A percentile compares a stretch with the other conserved stretches of the same genome.
These are phyloP conservation scores for Terebella lapidaria DNA, from an alignment of 2,888 invertebrate species.

Conservation along the genomic window DNA sequence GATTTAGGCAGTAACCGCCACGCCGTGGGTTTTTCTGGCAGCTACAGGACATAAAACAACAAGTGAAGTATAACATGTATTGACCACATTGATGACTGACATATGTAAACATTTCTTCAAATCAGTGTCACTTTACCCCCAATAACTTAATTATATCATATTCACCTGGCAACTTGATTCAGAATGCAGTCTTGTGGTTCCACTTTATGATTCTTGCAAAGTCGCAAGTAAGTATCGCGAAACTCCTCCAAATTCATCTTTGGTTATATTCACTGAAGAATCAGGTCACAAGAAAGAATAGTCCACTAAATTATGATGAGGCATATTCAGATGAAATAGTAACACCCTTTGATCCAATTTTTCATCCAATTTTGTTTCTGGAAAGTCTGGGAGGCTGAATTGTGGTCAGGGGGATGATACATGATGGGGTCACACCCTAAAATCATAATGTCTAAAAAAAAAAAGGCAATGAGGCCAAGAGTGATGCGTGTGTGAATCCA, in stretches of 20 bases:
- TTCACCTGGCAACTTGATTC: too few relatives aligned
- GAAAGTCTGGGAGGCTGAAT: too few relatives aligned
- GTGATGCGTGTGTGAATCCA: too few relatives aligned
- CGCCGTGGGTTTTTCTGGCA: conserved; percentile 5
- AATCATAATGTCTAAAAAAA: too few relatives aligned
- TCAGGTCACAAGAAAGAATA: too few relatives aligned
- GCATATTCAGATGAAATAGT: too few relatives aligned
- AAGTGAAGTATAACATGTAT: background rate
- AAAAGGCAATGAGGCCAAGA: too few relatives aligned
- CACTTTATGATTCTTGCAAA: conserved; percentile 46
- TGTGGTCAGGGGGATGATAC: too few relatives aligned
- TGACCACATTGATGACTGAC: background rate
- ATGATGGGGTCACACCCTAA: too few relatives aligned
- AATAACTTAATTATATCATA: too few relatives aligned
- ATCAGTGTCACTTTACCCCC: too few relatives aligned
- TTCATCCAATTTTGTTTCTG: background rate
- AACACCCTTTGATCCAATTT: background rate
- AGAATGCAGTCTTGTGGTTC: conserved; percentile 44
- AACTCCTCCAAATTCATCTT: conserved; percentile 36
- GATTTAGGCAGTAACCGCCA: conserved; percentile 30
- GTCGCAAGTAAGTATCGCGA: conserved; percentile 33
- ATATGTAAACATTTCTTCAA: background rate
- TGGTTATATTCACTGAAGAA: background rate
- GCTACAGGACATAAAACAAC: background rate
- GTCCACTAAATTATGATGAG: too few relatives aligned